Percentiles rank a stretch among this genome's conserved stretches.
These are phyloP conservation scores for Sitobion miscanthi DNA, from an alignment of 1,140 invertebrate species.

Conservation along the genomic window DNA sequence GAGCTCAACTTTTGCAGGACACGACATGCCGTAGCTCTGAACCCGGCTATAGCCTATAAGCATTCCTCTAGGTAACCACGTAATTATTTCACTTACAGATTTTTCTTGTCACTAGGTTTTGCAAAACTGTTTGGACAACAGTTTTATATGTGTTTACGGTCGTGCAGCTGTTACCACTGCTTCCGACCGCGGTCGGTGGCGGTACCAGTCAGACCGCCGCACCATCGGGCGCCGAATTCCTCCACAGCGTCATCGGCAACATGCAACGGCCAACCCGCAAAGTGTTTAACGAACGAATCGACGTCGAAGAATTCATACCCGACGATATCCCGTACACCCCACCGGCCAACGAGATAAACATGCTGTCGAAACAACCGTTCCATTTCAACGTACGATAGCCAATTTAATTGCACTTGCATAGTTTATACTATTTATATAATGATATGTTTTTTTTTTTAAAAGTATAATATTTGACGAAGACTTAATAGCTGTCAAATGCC, in stretches of 20 bases:
- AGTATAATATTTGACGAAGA: not conserved
- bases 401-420: not conserved
- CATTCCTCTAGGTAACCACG: not conserved
- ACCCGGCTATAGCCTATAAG: not conserved
- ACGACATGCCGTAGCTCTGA: not conserved
- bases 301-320: slow-evolving; percentile 48
- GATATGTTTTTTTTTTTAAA: not conserved
- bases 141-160: not conserved
- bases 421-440: not conserved
- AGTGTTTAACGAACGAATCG: slow-evolving; percentile 18
- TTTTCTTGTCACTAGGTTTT: not conserved
- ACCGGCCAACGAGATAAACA: not conserved
- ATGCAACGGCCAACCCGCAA: not conserved
- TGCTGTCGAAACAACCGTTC: slow-evolving; percentile 23
- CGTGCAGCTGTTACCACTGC: not conserved
- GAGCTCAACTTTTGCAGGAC: not conserved
- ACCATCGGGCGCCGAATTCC: slow-evolving; percentile 10
- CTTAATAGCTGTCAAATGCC: too few species aligned
- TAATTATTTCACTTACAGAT: not conserved
- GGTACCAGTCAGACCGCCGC: not conserved
- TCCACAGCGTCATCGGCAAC: slow-evolving; percentile 12
- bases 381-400: not conserved
- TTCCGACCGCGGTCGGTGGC: not conserved
- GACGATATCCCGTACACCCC: not conserved
- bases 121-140: not conserved